Evolutionary conservation across 2,797 vertebrate genomes (phyloP).

Genomic region (Gorsachius magnificus): DNA sequence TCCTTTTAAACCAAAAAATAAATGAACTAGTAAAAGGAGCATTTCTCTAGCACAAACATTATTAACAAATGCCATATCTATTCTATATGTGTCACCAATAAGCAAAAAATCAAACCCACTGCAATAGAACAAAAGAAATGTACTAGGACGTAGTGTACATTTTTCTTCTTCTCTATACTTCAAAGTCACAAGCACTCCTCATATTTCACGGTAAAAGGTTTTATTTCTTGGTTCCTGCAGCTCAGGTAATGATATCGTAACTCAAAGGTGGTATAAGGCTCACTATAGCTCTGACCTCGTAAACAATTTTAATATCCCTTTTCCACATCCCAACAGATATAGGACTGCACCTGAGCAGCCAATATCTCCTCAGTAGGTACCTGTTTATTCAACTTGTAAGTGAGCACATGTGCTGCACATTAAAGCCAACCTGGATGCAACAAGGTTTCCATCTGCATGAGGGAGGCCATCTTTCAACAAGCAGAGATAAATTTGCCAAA

Average conservation of each 20-base stretch:
- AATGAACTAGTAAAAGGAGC: constrained; percentile 6
- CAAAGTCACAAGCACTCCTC: constrained; percentile 46
- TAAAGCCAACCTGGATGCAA: not conserved
- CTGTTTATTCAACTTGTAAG: not conserved
- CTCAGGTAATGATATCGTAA: constrained; percentile 68
- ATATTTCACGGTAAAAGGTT: constrained; percentile 50
- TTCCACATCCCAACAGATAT: not conserved
- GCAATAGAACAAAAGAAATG: not conserved
- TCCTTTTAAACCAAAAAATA: not conserved
- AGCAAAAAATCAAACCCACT: constrained; percentile 17
- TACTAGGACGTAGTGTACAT: not conserved
- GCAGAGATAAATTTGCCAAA: not conserved
- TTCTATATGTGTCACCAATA: not conserved
- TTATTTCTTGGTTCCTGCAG: constrained; percentile 51
- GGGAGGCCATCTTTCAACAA: not conserved
- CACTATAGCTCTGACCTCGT: not conserved
- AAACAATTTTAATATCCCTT: constrained; percentile 60
- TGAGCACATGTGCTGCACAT: not conserved
- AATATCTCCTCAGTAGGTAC: not conserved
- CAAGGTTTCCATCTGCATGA: not conserved
- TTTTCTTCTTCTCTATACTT: constrained; percentile 35
- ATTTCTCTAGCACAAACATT: constrained; percentile 19
- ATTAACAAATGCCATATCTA: constrained; percentile 21
- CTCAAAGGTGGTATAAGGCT: constrained; percentile 42
- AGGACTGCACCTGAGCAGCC: not conserved